Base-by-base conservation (phyloP, 2,797 vertebrate species). In the Channa striata region DNA sequence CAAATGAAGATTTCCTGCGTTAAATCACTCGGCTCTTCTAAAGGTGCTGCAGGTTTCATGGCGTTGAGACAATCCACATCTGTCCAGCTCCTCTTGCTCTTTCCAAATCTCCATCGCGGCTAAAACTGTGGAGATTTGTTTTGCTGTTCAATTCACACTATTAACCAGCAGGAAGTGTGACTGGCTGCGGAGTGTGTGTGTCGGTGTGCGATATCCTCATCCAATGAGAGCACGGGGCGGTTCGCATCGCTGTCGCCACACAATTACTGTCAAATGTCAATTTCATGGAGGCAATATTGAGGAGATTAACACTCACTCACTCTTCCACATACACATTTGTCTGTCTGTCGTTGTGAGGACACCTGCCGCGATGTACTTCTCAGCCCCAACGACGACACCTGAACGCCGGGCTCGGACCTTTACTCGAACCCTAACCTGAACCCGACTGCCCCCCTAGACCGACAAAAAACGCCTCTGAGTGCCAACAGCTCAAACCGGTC, bases 221-320 rank as follows among this genome's bases (percentile, higher is more conserved):
- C 93, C 92, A 92, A 93, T 92, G 94, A 93, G 65, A 91, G 87
- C 84, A 75, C 72, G 49, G 88, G 88, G 91, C 89, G 88, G 91
- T 92, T 93, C 84, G 0, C 73, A 53, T 76, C 82, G 91, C 93
- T 95, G 94, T 95, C 79, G 89, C 93, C 86, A 78, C 94, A 94
- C 95, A 95, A 95, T 97, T 96, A 96, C 94, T 95, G 95, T 95
- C 94, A 96, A 97, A 97, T 96, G 95, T 95, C 96, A 96, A 97
- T 98, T 98, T 98, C 96, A 98, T 80, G 93, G 95, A 36, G 39
- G 92, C 85, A 92, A 94, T 92, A 88, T 81, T 91, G 93, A 89
- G 87, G 92, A 95, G 93, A 95, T 95, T 96, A 95, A 88, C 78
- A 81, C 86, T 89, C 81, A 78, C 90, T 83, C 88, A 40, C 39